Evolutionary conservation across 2,797 vertebrate genomes (phyloP).

Genomic region (Phalanger gymnotis): DNA sequence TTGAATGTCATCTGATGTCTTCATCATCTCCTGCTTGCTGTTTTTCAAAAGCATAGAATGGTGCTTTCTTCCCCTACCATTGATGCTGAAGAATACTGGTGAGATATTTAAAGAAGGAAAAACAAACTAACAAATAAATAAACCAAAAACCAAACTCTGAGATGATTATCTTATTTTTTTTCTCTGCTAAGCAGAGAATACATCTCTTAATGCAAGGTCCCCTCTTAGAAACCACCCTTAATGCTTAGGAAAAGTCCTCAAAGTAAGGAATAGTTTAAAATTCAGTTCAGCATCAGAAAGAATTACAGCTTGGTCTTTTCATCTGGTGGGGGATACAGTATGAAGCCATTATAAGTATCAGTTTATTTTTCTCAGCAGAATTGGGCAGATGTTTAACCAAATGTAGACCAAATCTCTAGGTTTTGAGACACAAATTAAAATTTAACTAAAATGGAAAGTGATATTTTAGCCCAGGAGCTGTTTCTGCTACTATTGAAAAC

Average conservation of each 20-base stretch:
- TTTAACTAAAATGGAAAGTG: conserved; percentile 36
- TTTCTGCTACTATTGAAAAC: conserved; percentile 37
- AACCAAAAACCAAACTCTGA: not conserved
- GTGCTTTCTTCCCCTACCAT: not conserved
- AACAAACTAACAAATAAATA: not conserved
- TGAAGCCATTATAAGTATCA: not conserved
- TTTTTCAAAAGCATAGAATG: not conserved
- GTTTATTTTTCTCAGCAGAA: not conserved
- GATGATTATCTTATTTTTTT: not conserved
- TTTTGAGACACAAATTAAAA: conserved; percentile 25
- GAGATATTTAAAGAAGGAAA: conserved; percentile 3
- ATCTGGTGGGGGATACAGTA: not conserved
- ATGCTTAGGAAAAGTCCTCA: not conserved
- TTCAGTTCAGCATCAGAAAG: not conserved
- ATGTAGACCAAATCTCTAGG: not conserved
- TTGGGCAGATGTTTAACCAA: not conserved
- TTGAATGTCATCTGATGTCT: conserved; percentile 17
- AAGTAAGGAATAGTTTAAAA: not conserved
- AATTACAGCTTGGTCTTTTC: not conserved
- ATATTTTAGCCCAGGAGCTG: not conserved
- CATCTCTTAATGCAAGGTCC: not conserved
- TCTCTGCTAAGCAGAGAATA: not conserved
- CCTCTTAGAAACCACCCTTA: not conserved
- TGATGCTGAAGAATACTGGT: conserved; percentile 11
- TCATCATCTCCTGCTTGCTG: conserved; percentile 39